Evolutionary conservation across 37 sponge, comb jelly and placozoan genomes (phyloP), one percentile per base, ranked within the genome.

Genomic region (Bolinopsis microptera): DNA sequence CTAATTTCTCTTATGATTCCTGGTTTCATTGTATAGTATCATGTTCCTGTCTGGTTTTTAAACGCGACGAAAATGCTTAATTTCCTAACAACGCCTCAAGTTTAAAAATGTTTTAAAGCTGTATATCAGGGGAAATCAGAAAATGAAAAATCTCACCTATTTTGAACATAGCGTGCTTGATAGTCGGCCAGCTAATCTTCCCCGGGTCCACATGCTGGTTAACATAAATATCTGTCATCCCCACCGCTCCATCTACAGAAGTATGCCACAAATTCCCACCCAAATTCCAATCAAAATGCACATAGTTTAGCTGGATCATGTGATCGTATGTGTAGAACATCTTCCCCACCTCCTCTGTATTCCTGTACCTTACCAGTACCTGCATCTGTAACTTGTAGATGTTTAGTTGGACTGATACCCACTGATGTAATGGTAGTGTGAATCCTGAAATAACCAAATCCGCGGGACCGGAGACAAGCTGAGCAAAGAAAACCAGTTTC

Each of bases 211-310:
- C 90, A 2, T 41, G 61, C 3, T 41, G 41, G 26, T 86, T 27
- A 27, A 86, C 90, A 39, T 86, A 86, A 34, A 86, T 41, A 86
- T 86, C 90, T 0, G 90, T 86, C 61, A 86, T 39, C 5, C 90
- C 90, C 40, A 86, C 61, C 32, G 61, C 90, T 39, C 90, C 90
- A n/a, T 28, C 90, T 48, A 86, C 90, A 23, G 38, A 36, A 35
- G 39, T 9, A 86, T 86, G 90, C 90, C 90, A 86, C 41, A 86
- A 38, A 86, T 86, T 41, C 61, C 90, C 90, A 33, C 90, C 90
- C 61, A 86, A 8, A 40, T 26, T 41, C 90, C 90, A 86, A 27
- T 86, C 90, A 23, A 5, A 9, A 0, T 41, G 13, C 2, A 35
- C 90, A 27, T 86, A 86, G 5, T 41, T 27, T 28, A 86, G 31